Conservation (phyloP, 2,113 vertebrate species). For the Rhabdornis inornatus region DNA sequence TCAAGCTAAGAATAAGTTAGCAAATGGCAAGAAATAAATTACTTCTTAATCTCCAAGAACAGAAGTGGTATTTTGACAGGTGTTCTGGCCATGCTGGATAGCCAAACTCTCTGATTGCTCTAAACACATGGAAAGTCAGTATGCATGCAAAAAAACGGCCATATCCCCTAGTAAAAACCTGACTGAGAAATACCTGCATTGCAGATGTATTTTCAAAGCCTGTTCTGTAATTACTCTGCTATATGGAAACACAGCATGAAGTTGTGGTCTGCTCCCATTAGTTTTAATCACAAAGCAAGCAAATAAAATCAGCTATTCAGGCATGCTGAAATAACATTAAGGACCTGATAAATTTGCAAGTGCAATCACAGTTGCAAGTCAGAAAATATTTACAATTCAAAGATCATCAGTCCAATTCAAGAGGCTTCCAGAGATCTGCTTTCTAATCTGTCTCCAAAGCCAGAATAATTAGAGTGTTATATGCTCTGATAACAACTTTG, state of each 20-base stretch:
- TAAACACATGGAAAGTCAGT: background rate
- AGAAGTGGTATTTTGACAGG: background rate
- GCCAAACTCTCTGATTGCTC: background rate
- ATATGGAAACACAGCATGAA: background rate
- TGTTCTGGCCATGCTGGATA: background rate
- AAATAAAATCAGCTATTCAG: slow-evolving; percentile 16
- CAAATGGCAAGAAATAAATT: background rate
- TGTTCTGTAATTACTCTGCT: background rate
- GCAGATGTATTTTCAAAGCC: slow-evolving; percentile 31
- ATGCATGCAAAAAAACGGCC: background rate
- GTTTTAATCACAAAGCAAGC: slow-evolving; percentile 22
- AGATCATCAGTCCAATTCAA: background rate
- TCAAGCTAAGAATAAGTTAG: background rate
- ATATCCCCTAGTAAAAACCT: background rate
- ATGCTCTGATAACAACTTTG: background rate
- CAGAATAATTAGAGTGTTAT: background rate
- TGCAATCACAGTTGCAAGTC: background rate
- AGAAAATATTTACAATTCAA: background rate
- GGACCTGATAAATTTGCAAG: slow-evolving; percentile 1
- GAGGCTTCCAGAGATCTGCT: background rate
- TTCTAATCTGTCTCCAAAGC: background rate
- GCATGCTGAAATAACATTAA: background rate
- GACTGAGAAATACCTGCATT: background rate
- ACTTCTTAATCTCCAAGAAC: background rate
- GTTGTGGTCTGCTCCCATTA: background rate